Conservation (phyloP, 2,797 vertebrate species). For the Valencia hispanica region DNA sequence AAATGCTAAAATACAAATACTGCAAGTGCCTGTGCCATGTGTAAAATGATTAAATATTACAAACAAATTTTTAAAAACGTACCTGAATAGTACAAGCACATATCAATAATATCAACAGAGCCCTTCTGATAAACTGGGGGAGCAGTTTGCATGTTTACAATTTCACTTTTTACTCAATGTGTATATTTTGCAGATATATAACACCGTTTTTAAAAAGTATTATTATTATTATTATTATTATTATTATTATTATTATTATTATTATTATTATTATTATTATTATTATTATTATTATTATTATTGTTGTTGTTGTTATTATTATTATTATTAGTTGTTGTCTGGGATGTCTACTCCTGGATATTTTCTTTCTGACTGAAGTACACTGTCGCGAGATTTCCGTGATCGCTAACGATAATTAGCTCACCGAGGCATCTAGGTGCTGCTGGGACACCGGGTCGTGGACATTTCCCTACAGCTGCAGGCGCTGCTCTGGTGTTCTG, state of each 20-base stretch:
- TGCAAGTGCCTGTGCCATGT: not conserved
- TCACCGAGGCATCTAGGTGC: slow-evolving; percentile 48
- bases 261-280: not conserved
- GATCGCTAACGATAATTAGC: slow-evolving; percentile 59
- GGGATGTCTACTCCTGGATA: not conserved
- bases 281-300: not conserved
- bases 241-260: not conserved
- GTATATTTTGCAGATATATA: not conserved
- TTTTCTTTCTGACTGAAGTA: rapidly evolving
- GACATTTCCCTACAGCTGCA: slow-evolving; percentile 34
- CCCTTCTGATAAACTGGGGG: not conserved
- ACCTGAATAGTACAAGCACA: not conserved
- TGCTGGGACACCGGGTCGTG: slow-evolving; percentile 65
- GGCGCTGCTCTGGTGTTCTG: slow-evolving; percentile 2
- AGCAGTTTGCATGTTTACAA: not conserved
- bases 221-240: not conserved
- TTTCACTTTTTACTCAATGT: not conserved
- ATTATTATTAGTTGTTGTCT: slow-evolving; percentile 19
- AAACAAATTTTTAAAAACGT: not conserved
- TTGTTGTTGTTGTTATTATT: not conserved
- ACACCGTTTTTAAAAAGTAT: too few species aligned
- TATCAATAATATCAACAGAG: not conserved
- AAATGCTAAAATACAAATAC: not conserved
- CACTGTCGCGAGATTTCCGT: slow-evolving; percentile 59
- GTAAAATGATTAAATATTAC: not conserved